Evolutionary conservation across 2,797 vertebrate species (phyloP), one percentile per base, ranked within the genome.

Genomic region (Phylloscopus collybita): DNA sequence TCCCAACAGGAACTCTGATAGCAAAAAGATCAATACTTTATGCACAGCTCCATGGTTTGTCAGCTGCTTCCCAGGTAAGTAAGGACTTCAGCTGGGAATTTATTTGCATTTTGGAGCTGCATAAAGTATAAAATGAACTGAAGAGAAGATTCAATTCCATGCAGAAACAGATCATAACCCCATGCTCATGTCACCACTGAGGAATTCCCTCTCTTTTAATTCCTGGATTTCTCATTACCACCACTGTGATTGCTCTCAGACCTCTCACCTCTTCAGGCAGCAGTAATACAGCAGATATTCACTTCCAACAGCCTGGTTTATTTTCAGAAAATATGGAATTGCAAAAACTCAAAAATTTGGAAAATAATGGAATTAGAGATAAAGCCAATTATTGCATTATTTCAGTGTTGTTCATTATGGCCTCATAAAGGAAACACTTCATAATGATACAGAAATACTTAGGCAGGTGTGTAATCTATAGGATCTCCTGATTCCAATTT

Each of bases 241-340:
- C 30, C 53, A 57, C 56, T 50, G 44, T 56, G 72, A 38, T 25
- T 73, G 38, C 54, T 84, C 73, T 88, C 47, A 81, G 53, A 75
- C 25, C 59, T 80, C 51, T 54, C 86, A 79, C 25, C 22, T 38
- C 36, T 59, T 92, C 13, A 91, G 69, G 53, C 30, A 66, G 34
- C 11, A 82, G 54, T 42, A 94, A 83, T 60, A 92, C 57, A 92
- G 64, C 2, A 71, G 26, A 71, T 81, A 93, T 92, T 97, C 95
- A 97, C 94, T 34, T 73, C 90, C 87, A 87, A 91, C 90, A 87
- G 44, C 91, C 56, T 56, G 34, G 62, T 89, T 21, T 40, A 4
- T 45, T 79, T 73, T 78, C 60, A 87, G 78, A 92, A 92, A 75
- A 74, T 4, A 6, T 1, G 54, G 32, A 54, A 27, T 85, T 51